Base-by-base conservation (phyloP, 1,140 invertebrate genomes). In the Drosophila simulans region DNA sequence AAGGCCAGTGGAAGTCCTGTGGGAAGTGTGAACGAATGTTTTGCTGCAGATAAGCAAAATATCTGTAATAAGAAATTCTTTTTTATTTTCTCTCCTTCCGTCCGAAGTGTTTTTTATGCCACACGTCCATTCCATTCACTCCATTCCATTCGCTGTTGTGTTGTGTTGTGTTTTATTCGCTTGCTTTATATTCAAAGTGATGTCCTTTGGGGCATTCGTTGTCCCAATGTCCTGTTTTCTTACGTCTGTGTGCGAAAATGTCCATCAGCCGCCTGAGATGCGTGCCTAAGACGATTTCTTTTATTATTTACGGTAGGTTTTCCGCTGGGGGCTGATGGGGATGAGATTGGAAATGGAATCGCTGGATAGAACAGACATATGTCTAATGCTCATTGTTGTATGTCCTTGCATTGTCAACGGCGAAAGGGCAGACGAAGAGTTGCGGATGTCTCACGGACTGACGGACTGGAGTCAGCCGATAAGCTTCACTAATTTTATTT, bases 161-260 rank as follows among this genome's bases (percentile, higher is more conserved):
- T 31, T 31, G 27, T 31, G 27, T 31, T 84, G 80, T 85, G 74
- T 88, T 86, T 86, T 86, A 86, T 86, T 79, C 75, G 75, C 83
- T 86, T 86, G 83, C 83, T 86, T 86, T 86, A 86, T 86, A 86
- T 86, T 86, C 83, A 86, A 86, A 86, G 83, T 86, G 83, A 86
- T 86, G 83, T 86, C 83, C 83, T 88, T 77, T 81, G 71, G 58
- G 68, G 68, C 68, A 71, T 70, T 70, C 51, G 42, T 27, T 48
- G 68, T 70, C 52, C 66, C 35, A 15, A 66, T 70, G 64, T 70
- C 64, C 64, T 56, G 64, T 69, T 56, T 57, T 53, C 11, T 5
- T 65, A 34, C 56, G 55, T 54, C 37, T 55, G 42, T 53, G 56
- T 64, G 40, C 64, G 49, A 68, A 62, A 59, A 57, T 81, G 83